These are phyloP conservation scores for Oophaga sylvatica DNA, from an alignment of 2,797 vertebrate species.

Conservation along the genomic window DNA sequence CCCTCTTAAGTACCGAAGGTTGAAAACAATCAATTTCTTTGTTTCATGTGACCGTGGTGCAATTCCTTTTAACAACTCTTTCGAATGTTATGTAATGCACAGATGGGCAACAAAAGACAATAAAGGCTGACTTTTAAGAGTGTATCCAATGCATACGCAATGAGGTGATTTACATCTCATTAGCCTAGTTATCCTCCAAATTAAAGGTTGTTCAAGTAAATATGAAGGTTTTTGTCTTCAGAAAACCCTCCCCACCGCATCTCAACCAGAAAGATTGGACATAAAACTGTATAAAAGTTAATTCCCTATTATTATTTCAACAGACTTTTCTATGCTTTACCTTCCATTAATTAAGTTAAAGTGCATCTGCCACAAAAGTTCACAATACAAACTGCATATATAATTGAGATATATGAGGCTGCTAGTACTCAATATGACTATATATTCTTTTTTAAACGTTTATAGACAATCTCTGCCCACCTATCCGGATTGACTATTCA, in stretches of 20 bases:
- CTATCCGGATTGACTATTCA: too few relatives aligned
- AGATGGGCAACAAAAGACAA: slow-evolving; percentile 35
- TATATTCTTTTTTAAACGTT: too few relatives aligned
- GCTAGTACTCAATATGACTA: too few relatives aligned
- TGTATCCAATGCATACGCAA: slow-evolving; percentile 24
- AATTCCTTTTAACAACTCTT: slow-evolving; percentile 21
- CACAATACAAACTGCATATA: too few relatives aligned
- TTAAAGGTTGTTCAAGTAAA: slow-evolving; percentile 23
- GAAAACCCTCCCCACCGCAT: background rate
- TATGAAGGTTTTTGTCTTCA: background rate
- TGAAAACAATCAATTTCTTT: slow-evolving; percentile 51
- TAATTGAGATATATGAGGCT: too few relatives aligned
- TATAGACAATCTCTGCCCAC: too few relatives aligned
- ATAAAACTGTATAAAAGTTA: background rate
- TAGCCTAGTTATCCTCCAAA: slow-evolving; percentile 27
- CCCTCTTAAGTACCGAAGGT: slow-evolving; percentile 27
- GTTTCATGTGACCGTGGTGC: slow-evolving; percentile 3
- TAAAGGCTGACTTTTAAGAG: slow-evolving; percentile 17
- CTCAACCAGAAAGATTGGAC: background rate
- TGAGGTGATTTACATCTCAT: slow-evolving; percentile 43
- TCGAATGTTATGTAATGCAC: slow-evolving; percentile 46
- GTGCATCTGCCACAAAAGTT: too few relatives aligned
- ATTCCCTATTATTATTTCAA: too few relatives aligned
- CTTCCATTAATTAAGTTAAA: too few relatives aligned
- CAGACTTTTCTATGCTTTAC: too few relatives aligned